Percentiles rank a stretch among this genome's conserved stretches.
These are phyloP conservation scores for Enoplosus armatus DNA, from an alignment of 2,797 vertebrate species.

Conservation along the genomic window DNA sequence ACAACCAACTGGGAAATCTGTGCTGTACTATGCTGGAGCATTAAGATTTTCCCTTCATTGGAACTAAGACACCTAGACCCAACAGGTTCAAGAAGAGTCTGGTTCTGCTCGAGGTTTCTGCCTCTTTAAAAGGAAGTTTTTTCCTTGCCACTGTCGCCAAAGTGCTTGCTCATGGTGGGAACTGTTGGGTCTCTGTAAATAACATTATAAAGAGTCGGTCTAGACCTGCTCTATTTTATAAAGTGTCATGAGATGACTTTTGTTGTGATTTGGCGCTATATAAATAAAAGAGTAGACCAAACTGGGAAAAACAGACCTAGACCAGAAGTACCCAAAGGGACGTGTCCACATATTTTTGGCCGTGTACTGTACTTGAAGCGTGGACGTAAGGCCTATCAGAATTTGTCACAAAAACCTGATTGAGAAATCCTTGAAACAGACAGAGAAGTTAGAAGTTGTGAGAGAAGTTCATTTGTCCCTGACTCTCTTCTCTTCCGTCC, in stretches of 20 bases:
- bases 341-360: neutral
- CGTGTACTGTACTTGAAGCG: neutral
- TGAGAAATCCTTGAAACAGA: neutral
- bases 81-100: no score
- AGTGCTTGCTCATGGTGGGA: no score
- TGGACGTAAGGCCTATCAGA: neutral
- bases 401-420: neutral
- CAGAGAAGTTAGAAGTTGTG: no score
- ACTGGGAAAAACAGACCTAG: neutral
- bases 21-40: neutral
- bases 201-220: no score
- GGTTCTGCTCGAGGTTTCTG: no score
- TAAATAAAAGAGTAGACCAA: no score
- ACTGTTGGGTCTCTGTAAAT: no score
- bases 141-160: no score
- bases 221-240: no score
- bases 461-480: neutral
- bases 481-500: neutral
- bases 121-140: no score
- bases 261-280: no score
- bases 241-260: no score
- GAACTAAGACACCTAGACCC: neutral
- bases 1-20: neutral
- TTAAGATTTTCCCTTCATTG: neutral
- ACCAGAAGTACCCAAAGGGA: neutral